A percentile compares a stretch with the other conserved stretches of the same genome.
These are phyloP conservation scores for Platichthys flesus DNA, from an alignment of 2,113 vertebrate species.

Conservation along the genomic window DNA sequence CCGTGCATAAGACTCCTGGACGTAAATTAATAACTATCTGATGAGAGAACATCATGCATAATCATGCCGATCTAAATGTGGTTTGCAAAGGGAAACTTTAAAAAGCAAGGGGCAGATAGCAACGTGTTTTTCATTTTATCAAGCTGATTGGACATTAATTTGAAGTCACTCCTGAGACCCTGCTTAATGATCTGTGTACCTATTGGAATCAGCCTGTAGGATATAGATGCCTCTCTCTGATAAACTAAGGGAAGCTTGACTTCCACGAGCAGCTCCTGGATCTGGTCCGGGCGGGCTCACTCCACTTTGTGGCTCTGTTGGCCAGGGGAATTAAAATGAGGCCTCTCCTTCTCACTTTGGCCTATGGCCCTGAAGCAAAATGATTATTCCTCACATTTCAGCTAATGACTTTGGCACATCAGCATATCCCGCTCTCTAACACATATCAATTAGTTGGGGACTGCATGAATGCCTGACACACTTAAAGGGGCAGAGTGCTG, in stretches of 20 bases:
- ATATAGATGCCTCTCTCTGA: conserved; percentile 67
- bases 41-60: conserved; percentile 8
- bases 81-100: conserved; percentile 13
- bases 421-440: conserved; percentile 58
- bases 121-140: conserved; percentile 44
- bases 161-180: conserved; percentile 59
- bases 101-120: conserved; percentile 56
- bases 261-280: conserved; percentile 58
- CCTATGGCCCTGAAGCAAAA: conserved; percentile 70
- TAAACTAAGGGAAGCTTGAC: conserved; percentile 64
- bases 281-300: conserved; percentile 58
- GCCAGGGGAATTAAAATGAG: conserved; percentile 57
- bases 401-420: conserved; percentile 75
- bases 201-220: conserved; percentile 62
- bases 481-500: conserved; percentile 62
- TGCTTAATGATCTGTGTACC: conserved; percentile 72
- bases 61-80: neutral
- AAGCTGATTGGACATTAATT: conserved; percentile 53
- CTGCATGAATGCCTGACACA: conserved; percentile 54
- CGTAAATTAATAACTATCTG: conserved; percentile 28
- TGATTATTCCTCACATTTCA: conserved; percentile 75
- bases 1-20: neutral
- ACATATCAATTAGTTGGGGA: conserved; percentile 71
- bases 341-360: conserved; percentile 46
- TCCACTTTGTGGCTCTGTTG: conserved; percentile 24